phyloP scores from a whole-genome alignment of 2,888 invertebrate genomes.

The Cataglyphis altisquamis region DNA sequence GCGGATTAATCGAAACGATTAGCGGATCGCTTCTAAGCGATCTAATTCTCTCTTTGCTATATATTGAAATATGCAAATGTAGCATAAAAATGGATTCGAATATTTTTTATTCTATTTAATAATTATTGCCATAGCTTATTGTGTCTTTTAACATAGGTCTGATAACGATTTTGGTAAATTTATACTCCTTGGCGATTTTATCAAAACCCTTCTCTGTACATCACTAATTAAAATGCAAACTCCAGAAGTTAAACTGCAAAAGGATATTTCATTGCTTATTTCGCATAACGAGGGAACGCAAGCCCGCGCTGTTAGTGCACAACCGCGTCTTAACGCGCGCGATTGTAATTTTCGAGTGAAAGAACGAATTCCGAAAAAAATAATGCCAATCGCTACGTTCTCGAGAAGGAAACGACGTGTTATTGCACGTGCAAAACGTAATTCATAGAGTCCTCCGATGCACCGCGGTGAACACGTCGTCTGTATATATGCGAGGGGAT shows the following conservation, averaged over 20 bases:
- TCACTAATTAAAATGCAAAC: conserved; percentile 38
- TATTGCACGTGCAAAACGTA: conserved; percentile 62
- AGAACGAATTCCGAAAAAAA: conserved; percentile 32
- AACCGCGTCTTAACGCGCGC: conserved; percentile 31
- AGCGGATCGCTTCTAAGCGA: neutral
- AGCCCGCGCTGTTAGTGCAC: conserved; percentile 31
- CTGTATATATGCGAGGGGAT: conserved; percentile 51
- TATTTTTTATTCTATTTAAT: neutral
- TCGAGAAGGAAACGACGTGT: conserved; percentile 55
- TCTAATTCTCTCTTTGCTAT: neutral
- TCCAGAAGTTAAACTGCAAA: conserved; percentile 25
- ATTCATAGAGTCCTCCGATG: conserved; percentile 69
- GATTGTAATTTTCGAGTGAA: conserved; percentile 47
- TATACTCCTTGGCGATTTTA: conserved; percentile 7
- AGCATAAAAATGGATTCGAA: neutral
- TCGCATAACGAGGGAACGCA: conserved; percentile 37
- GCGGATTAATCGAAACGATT: neutral
- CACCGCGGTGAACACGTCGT: conserved; percentile 47
- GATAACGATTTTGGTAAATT: conserved; percentile 3
- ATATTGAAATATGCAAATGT: neutral
- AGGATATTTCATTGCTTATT: conserved; percentile 17
- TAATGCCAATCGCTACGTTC: conserved; percentile 50
- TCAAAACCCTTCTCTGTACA: neutral
- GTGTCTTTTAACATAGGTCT: conserved; percentile 4
- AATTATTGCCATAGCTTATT: neutral